Base-by-base conservation (phyloP, 2,113 vertebrate genomes). In the Lutjanus erythropterus region DNA sequence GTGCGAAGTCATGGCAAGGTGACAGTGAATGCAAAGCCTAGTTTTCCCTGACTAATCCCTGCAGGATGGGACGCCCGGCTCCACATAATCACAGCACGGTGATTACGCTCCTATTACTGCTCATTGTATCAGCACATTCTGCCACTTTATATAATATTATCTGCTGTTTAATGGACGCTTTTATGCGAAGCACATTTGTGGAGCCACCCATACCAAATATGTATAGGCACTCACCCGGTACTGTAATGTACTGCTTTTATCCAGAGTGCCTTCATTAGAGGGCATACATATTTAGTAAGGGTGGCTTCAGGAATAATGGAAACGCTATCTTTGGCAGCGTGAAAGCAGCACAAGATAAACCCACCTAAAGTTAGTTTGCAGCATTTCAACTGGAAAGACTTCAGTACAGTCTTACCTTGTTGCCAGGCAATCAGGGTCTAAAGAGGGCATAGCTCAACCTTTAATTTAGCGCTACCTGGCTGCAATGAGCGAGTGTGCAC, bases 1-100 rank as follows among this genome's bases (percentile, higher is more conserved):
- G 86, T 86, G 83, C 64, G 80, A 90, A 75, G 78, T 86, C 75
- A 64, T 73, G 47, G 68, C 44, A 83, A 79, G 59, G 73, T 80
- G 78, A 78, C 46, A 35, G 74, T n/a, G 37, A 75, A 81, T 19
- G 41, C 52, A 56, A 33, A 58, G 56, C 66, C 75, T 62, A 59
- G 39, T 83, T 86, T 80, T 55, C 52, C 44, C 81, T 71, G 56
- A 62, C 75, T 80, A 70, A 83, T 84, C 80, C 64, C 49, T 49
- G 65, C 78, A 81, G 78, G 71, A 68, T 66, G 58, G 60, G 39
- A 44, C 9, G 49, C 33, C 71, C 39, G 46, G 37, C 61, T 78
- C 58, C 70, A 86, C 50, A 66, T 59, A 62, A 82, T 80, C 77
- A 58, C 33, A 49, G 47, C 10, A 14, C 44, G 46, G 19, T 61